phyloP scores from a whole-genome alignment of 1,140 invertebrate genomes.

The Gryllus bimaculatus region DNA sequence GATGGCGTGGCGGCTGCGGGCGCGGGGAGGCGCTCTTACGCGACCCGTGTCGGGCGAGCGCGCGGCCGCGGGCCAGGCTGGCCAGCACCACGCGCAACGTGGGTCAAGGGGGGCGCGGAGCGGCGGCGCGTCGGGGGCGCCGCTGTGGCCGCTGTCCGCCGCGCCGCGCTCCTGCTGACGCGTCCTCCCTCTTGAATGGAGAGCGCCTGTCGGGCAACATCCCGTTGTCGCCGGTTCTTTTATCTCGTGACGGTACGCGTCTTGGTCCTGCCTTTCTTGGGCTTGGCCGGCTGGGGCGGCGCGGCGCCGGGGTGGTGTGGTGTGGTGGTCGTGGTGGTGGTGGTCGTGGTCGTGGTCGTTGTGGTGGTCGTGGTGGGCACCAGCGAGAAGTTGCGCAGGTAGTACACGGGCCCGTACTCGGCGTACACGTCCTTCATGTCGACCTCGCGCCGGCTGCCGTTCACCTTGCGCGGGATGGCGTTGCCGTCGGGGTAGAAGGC shows the following conservation, averaged over 20 bases:
- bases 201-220: slow-evolving; percentile 16
- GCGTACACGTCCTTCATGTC: slow-evolving; percentile 50
- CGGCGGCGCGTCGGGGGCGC: no score
- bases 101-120: not conserved
- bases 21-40: no score
- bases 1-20: not conserved
- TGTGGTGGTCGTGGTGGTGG: slow-evolving; percentile 14
- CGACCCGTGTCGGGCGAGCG: not conserved
- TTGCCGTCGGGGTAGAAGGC: slow-evolving; percentile 56
- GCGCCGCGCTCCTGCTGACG: not conserved
- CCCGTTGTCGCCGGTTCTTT: slow-evolving; percentile 8
- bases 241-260: not conserved
- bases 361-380: slow-evolving; percentile 67
- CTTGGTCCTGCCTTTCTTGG: not conserved
- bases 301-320: not conserved
- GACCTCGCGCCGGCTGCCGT: slow-evolving; percentile 46
- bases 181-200: slow-evolving; percentile 15
- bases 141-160: not conserved
- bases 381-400: slow-evolving; percentile 56
- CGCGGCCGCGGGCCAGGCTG: not conserved
- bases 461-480: slow-evolving; percentile 40
- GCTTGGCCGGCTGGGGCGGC: not conserved
- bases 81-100: not conserved
- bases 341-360: slow-evolving; percentile 56
- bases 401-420: slow-evolving; percentile 62